Evolutionary conservation across 2,113 vertebrate genomes (phyloP).

Genomic region (Oreochromis aureus): DNA sequence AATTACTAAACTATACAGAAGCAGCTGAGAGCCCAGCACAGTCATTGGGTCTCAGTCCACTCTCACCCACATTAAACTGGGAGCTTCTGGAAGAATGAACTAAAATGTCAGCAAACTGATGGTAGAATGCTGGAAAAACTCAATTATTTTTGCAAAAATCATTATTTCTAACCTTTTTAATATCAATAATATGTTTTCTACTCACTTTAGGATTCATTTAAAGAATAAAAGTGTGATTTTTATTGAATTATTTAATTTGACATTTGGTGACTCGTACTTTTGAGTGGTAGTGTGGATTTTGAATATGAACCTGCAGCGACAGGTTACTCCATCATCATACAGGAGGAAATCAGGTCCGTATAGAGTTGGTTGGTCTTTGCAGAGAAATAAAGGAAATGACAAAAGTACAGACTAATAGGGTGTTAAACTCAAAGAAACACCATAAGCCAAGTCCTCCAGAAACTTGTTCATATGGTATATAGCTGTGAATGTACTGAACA

Average conservation of each 20-base stretch:
- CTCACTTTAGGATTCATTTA: background rate
- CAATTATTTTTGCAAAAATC: background rate
- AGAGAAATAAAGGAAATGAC: background rate
- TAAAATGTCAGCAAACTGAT: background rate
- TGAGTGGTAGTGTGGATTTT: background rate
- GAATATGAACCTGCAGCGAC: background rate
- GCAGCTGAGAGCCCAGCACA: background rate
- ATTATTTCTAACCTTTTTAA: background rate
- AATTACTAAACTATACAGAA: background rate
- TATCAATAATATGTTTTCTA: background rate
- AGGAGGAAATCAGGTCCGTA: background rate
- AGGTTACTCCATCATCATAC: background rate
- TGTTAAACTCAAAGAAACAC: background rate
- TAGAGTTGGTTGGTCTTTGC: background rate
- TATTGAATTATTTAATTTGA: background rate
- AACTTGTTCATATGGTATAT: background rate
- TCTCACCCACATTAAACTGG: background rate
- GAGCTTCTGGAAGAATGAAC: background rate
- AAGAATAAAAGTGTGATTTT: background rate
- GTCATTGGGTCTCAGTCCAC: background rate
- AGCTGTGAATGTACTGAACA: background rate
- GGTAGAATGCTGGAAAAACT: background rate
- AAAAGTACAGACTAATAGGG: background rate
- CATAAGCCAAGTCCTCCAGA: background rate
- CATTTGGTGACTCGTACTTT: background rate